Evolutionary conservation across 1,140 invertebrate species (phyloP).

Genomic region (Tenebrio molitor): DNA sequence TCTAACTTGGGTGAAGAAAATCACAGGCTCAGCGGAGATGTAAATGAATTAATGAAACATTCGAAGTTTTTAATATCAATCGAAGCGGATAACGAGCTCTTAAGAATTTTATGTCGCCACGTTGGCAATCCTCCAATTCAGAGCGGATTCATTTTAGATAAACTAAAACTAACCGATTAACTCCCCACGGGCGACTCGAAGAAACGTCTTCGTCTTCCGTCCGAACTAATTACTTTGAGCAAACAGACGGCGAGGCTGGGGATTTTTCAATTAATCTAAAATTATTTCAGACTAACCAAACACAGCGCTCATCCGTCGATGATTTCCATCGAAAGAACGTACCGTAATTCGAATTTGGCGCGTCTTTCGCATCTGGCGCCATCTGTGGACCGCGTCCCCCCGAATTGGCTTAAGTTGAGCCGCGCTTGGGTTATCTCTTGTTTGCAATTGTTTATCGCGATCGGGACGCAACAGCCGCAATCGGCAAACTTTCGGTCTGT

Average conservation of each 20-base stretch:
- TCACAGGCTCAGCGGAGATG: not conserved
- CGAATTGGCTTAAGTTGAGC: too few relatives aligned
- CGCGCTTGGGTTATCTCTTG: too few relatives aligned
- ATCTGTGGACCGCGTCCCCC: too few relatives aligned
- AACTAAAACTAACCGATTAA: slow-evolving; percentile 6
- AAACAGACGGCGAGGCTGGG: not conserved
- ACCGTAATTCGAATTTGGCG: too few relatives aligned
- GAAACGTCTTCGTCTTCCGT: not conserved
- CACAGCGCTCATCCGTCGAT: too few relatives aligned
- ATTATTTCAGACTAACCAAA: too few relatives aligned
- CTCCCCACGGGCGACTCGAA: not conserved
- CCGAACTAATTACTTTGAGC: slow-evolving; percentile 1
- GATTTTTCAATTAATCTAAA: too few relatives aligned
- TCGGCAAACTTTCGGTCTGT: too few relatives aligned
- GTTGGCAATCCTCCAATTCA: slow-evolving; percentile 7
- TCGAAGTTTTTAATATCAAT: slow-evolving; percentile 2
- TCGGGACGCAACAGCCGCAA: too few relatives aligned
- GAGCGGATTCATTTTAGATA: not conserved
- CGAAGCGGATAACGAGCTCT: not conserved
- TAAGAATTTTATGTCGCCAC: not conserved
- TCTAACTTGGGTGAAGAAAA: not conserved
- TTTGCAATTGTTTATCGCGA: too few relatives aligned
- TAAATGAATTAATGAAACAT: slow-evolving; percentile 1
- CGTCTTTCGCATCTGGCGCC: too few relatives aligned
- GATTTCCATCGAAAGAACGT: too few relatives aligned